Conservation (phyloP, 2,113 vertebrate genomes). For the Epinephelus lanceolatus region DNA sequence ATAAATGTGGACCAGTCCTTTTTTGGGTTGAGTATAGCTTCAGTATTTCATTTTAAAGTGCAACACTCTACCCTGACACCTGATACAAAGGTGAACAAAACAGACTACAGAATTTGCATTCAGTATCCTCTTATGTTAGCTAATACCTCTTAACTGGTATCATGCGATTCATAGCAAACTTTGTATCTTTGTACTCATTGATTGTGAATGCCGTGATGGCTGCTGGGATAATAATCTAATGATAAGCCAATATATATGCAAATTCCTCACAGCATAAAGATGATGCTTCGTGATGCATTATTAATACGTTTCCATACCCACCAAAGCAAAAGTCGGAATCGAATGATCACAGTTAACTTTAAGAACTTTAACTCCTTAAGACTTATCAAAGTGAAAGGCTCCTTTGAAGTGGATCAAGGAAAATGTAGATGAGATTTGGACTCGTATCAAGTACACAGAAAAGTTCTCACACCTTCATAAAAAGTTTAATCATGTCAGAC, state of each 20-base stretch:
- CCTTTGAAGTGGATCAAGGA: constrained; percentile 66
- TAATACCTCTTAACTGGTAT: constrained; percentile 31
- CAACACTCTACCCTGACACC: not conserved
- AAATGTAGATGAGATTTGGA: constrained; percentile 62
- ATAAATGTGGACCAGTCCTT: not conserved
- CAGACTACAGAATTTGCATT: not conserved
- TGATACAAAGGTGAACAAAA: not conserved
- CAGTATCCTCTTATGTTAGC: not conserved
- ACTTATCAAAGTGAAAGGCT: constrained; percentile 54
- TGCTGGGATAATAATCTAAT: constrained; percentile 59
- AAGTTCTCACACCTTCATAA: constrained; percentile 36
- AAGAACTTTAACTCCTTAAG: constrained; percentile 50
- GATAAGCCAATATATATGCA: constrained; percentile 74
- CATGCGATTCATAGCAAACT: constrained; percentile 33
- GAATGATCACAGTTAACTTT: constrained; percentile 56
- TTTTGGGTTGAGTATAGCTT: not conserved
- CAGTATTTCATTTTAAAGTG: not conserved
- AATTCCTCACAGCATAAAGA: constrained; percentile 68
- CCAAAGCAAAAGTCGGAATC: constrained; percentile 57
- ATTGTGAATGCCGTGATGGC: constrained; percentile 44
- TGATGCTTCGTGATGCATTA: constrained; percentile 67
- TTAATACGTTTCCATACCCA: constrained; percentile 63
- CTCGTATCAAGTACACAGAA: constrained; percentile 57
- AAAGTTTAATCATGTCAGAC: constrained; percentile 30
- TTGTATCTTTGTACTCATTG: constrained; percentile 48